Base-by-base conservation (phyloP, 1,140 invertebrate species). In the Panagrolaimus sp. region DNA sequence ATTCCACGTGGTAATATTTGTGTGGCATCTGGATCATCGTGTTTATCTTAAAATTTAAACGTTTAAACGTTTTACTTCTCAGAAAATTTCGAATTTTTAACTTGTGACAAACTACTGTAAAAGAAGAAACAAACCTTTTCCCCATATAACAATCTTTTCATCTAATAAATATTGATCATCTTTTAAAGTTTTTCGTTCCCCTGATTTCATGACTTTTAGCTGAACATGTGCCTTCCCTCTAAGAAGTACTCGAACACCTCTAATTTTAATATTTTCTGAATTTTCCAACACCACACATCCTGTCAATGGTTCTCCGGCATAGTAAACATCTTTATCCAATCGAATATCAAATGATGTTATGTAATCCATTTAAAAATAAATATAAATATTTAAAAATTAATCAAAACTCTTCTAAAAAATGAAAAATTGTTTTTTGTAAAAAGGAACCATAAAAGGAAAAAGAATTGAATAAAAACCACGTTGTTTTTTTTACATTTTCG, bases 111-210 rank as follows among this genome's bases (percentile, higher is more conserved):
- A n/a, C n/a, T n/a, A n/a, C n/a, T n/a, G n/a, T n/a, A n/a, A n/a
- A n/a, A n/a, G n/a, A 45, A 38, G 5, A 67, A 57, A 48, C 79
- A 85, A 84, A 89, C 90, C 90, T 87, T 90, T 90, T 62, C 90
- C 90, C 89, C 89, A 91, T 61, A 91, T 87, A 27, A 89, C 85
- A 51, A 87, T 86, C 77, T 90, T 86, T 69, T 91, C 89, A 75
- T 92, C 90, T 27, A 91, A 87, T 81, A 91, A 90, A 76, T 90
- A 89, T 81, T 91, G 90, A 79, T 91, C 90, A 83, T 91, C 90
- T 83, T 90, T 90, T 0, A 91, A 88, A 27, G 89, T 90, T 74
- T 89, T 83, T 69, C 89, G 81, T 76, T 91, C 90, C 8, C 90
- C 90, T 57, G 88, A 89, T 51, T 90, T 87, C 66, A 23, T 57